These are phyloP conservation scores for Nemopilema nomurai DNA, from an alignment of 30 jellyfish, hydroid and myxozoan species.

Conservation along the genomic window DNA sequence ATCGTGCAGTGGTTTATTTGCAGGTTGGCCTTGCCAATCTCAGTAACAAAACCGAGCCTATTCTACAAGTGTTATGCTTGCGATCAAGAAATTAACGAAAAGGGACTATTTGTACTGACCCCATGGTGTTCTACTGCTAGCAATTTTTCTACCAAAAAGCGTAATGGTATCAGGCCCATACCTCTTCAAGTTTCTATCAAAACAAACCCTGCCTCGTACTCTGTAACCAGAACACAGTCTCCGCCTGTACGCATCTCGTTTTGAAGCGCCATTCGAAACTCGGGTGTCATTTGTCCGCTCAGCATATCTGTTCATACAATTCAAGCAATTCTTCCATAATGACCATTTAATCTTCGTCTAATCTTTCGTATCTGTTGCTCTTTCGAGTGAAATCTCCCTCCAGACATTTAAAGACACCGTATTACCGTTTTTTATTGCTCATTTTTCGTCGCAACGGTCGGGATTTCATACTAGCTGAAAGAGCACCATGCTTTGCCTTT, in stretches of 20 bases:
- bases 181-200: too few species aligned
- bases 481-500: not conserved
- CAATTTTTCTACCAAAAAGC: too few species aligned
- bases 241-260: not conserved
- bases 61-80: too few species aligned
- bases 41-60: too few species aligned
- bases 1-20: too few species aligned
- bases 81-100: too few species aligned
- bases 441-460: not conserved
- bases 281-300: not conserved
- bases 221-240: not conserved
- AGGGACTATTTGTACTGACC: too few species aligned
- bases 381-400: not conserved
- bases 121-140: too few species aligned
- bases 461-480: not conserved
- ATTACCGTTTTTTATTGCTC: not conserved
- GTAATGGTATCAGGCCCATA: too few species aligned
- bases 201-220: too few species aligned
- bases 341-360: not conserved
- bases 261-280: not conserved
- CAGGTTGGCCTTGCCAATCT: too few species aligned
- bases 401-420: not conserved
- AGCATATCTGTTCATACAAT: not conserved
- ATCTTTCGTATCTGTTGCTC: not conserved
- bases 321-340: not conserved